Conservation (phyloP, 35 echinoderm and acorn worm genomes). For the Eucidaris tribuloides region DNA sequence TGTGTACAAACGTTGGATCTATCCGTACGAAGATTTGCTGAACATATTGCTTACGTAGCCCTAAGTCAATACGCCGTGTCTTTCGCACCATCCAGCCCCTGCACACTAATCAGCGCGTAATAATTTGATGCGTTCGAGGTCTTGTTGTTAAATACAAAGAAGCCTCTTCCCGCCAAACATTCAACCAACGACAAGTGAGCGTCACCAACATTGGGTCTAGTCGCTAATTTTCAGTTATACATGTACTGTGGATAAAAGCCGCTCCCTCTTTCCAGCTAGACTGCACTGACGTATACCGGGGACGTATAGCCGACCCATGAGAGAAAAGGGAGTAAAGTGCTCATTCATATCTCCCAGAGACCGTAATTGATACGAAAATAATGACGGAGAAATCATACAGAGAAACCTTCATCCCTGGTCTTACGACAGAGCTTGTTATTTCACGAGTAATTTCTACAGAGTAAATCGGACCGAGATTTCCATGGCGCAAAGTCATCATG, state of each 20-base stretch:
- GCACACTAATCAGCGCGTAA: conserved; percentile 16
- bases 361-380: background rate
- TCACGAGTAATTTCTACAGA: background rate
- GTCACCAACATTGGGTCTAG: no score
- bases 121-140: background rate
- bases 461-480: background rate
- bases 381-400: background rate
- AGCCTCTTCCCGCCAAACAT: conserved; percentile 13
- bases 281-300: background rate
- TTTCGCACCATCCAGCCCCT: background rate
- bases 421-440: background rate
- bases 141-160: background rate
- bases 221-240: no score
- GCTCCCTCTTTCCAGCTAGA: no score
- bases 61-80: background rate
- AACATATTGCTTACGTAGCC: background rate
- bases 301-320: background rate
- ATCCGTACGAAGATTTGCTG: background rate
- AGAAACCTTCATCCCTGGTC: background rate
- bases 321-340: background rate
- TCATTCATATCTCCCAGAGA: background rate
- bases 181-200: background rate
- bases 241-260: no score
- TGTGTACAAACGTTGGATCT: background rate
- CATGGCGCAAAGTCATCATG: background rate